A percentile compares a stretch with the other conserved stretches of the same genome.
phyloP scores from a whole-genome alignment of 2,888 invertebrate species.

The Stenurella melanura region DNA sequence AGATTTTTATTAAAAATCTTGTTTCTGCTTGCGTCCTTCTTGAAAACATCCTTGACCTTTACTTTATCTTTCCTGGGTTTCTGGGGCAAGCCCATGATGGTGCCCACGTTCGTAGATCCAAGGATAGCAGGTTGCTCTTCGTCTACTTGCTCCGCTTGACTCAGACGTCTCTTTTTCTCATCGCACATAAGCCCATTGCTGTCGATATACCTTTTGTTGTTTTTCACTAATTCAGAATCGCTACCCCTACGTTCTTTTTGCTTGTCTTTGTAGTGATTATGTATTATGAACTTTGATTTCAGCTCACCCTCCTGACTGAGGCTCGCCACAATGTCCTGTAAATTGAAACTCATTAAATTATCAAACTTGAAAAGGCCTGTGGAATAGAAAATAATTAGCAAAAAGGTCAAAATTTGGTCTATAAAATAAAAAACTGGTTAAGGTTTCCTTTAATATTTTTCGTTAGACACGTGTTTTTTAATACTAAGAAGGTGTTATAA shows the following conservation, averaged over 20 bases:
- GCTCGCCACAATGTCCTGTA: constrained; percentile 57
- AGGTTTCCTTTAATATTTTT: too few species aligned
- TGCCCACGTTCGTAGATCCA: constrained; percentile 83
- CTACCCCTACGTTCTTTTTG: constrained; percentile 76
- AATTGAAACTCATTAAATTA: background rate
- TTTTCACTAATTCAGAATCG: constrained; percentile 72
- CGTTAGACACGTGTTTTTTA: too few species aligned
- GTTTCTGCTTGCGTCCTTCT: constrained; percentile 73
- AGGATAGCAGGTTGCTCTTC: constrained; percentile 70
- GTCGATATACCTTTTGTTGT: constrained; percentile 69
- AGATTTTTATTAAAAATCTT: constrained; percentile 75
- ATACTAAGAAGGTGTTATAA: too few species aligned
- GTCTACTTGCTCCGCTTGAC: constrained; percentile 72
- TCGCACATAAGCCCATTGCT: constrained; percentile 79
- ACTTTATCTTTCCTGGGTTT: constrained; percentile 69
- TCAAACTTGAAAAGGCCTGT: too few species aligned
- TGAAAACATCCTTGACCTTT: constrained; percentile 70
- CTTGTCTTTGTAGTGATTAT: constrained; percentile 65
- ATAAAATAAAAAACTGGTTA: too few species aligned
- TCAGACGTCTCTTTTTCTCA: constrained; percentile 80
- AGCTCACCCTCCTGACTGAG: constrained; percentile 58
- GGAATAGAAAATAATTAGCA: too few species aligned
- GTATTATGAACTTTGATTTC: constrained; percentile 66
- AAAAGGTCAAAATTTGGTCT: too few species aligned
- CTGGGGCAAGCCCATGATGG: constrained; percentile 75